Conservation (phyloP, 1,140 invertebrate genomes). For the Tetramorium simillimum region DNA sequence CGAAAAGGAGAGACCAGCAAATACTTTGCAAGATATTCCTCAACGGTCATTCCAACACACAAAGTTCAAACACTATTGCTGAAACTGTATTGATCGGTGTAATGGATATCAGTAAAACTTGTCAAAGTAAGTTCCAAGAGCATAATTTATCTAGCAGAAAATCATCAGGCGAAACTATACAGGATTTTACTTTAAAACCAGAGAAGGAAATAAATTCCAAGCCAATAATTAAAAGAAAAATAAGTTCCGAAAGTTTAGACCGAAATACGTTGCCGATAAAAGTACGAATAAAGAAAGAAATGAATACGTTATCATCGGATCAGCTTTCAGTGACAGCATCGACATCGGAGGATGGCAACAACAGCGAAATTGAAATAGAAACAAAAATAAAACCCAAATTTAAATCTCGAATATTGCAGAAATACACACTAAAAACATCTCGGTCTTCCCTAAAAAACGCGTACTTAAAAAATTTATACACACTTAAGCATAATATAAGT, state of each 20-base stretch:
- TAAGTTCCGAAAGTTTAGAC: background rate
- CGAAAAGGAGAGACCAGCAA: too few relatives aligned
- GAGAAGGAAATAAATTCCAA: background rate
- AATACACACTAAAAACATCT: background rate
- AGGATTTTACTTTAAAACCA: background rate
- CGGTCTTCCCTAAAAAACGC: background rate
- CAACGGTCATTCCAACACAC: background rate
- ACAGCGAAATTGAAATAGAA: conserved; percentile 6
- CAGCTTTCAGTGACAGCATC: background rate
- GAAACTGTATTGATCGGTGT: background rate
- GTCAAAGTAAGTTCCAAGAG: background rate
- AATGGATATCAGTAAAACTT: background rate
- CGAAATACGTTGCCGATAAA: background rate
- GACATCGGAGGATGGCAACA: background rate
- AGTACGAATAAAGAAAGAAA: background rate
- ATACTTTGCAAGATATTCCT: background rate
- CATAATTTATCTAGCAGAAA: background rate
- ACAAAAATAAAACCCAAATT: conserved; percentile 15
- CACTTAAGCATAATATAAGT: too few relatives aligned
- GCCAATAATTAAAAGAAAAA: background rate
- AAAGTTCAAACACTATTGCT: background rate
- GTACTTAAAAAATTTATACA: background rate
- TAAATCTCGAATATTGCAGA: background rate
- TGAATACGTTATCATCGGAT: too few relatives aligned
- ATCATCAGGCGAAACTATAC: background rate